Evolutionary conservation across 2,888 invertebrate species (phyloP), one percentile per base, ranked within the genome.

Genomic region (Pseudanteris insignis): DNA sequence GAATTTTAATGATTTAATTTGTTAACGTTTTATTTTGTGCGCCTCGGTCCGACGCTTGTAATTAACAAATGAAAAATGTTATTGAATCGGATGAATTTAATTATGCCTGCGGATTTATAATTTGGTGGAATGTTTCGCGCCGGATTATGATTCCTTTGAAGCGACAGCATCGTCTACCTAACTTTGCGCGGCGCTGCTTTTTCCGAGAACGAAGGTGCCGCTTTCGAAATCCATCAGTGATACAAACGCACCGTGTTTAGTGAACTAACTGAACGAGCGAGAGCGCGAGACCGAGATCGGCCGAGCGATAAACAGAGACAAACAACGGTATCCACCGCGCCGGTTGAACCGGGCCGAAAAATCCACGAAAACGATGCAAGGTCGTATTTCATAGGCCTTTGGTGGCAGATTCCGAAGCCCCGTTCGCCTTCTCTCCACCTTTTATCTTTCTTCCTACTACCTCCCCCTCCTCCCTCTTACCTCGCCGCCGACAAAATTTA

Each of bases 141-240:
- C 50, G 61, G 50, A 50, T 55, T 61, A 54, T 54, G 54, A 55
- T 54, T 61, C 60, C 44, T 36, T 34, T 37, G 59, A 46, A 51
- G 29, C 40, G 48, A 51, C 43, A 37, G 41, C 30, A 29, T 43
- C 25, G 44, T 14, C 41, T 47, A 47, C 43, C 28, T 37, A 43
- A 36, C 25, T 48, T 48, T 47, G 51, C 51, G 51, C 41, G 46
- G 53, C 30, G 43, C 25, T 38, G 38, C 38, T 32, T 36, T 54
- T 60, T 67, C 65, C 67, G 43, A 68, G 66, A 66, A 63, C 38
- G 61, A 66, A 68, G 67, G 69, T 62, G 66, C 63, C 55, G 66
- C 70, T 70, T 72, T 72, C 69, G 70, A 69, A 67, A 67, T 66
- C 51, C 65, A 59, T 47, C 58, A 64, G 57, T 60, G 66, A 67